These are phyloP conservation scores for Leptinotarsa lineolata DNA, from an alignment of 1,140 invertebrate species.

Conservation along the genomic window DNA sequence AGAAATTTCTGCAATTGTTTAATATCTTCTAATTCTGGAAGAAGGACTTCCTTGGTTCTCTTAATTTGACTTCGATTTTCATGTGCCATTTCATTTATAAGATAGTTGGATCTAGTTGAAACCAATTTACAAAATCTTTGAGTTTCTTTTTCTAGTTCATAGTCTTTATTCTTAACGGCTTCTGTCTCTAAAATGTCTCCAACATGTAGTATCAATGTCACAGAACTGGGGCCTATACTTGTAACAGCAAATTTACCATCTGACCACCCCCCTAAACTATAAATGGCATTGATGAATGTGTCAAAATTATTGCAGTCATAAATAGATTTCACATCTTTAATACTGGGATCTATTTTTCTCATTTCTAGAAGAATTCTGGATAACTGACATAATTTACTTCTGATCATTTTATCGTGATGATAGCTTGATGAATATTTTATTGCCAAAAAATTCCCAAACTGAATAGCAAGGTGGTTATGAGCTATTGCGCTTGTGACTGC, in stretches of 20 bases:
- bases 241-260: conserved; percentile 13
- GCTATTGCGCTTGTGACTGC: neutral
- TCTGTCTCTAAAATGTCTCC: conserved; percentile 16
- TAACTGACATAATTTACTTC: neutral
- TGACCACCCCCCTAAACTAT: conserved; percentile 16
- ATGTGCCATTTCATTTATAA: conserved; percentile 12
- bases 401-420: conserved; percentile 5
- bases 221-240: conserved; percentile 11
- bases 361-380: conserved; percentile 9
- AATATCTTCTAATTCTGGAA: conserved; percentile 17
- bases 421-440: conserved; percentile 1
- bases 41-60: neutral
- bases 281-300: conserved; percentile 16
- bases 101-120: conserved; percentile 11
- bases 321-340: neutral
- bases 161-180: conserved; percentile 13
- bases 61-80: conserved; percentile 21
- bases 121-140: conserved; percentile 21
- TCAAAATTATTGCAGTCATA: conserved; percentile 15
- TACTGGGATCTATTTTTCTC: conserved; percentile 10
- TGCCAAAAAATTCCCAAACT: neutral
- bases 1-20: neutral
- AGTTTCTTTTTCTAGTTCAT: neutral
- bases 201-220: conserved; percentile 11
- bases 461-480: neutral